These are phyloP conservation scores for Caiman crocodilus DNA, from an alignment of 2,797 vertebrate species.

Conservation along the genomic window DNA sequence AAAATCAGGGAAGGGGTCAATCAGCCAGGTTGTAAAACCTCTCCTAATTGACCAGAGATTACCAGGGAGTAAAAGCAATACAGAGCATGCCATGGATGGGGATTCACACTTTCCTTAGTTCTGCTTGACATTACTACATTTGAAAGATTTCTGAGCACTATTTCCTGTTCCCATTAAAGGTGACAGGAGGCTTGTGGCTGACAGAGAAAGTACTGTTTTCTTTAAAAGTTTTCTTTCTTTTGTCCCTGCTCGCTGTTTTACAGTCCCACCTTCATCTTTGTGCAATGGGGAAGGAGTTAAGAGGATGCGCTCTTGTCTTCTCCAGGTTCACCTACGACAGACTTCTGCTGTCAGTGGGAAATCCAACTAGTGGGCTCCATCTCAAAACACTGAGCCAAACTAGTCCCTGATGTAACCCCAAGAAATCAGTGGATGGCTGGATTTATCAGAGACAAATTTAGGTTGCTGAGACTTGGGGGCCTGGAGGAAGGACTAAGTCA, in stretches of 20 bases:
- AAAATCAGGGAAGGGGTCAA: not conserved
- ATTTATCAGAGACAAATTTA: slow-evolving; percentile 19
- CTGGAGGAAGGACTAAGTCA: not conserved
- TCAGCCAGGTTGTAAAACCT: not conserved
- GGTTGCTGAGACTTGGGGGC: not conserved
- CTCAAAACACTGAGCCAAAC: slow-evolving; percentile 18
- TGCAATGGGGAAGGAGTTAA: not conserved
- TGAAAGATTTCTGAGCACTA: not conserved
- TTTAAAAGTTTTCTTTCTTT: not conserved
- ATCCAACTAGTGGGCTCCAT: slow-evolving; percentile 29
- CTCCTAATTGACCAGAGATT: not conserved
- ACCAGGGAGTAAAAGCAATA: not conserved
- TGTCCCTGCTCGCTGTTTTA: not conserved
- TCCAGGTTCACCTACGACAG: slow-evolving; percentile 16
- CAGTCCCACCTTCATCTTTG: not conserved
- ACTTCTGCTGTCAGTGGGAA: not conserved
- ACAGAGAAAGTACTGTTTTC: not conserved
- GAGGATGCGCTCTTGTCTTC: not conserved
- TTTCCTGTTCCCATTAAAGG: not conserved
- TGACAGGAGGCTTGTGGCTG: not conserved
- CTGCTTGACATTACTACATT: not conserved
- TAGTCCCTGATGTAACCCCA: not conserved
- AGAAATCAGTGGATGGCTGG: not conserved
- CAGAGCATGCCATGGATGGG: accelerated
- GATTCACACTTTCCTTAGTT: not conserved